These are phyloP conservation scores for Ploceus nigricollis DNA, from an alignment of 2,113 vertebrate species.

Conservation along the genomic window DNA sequence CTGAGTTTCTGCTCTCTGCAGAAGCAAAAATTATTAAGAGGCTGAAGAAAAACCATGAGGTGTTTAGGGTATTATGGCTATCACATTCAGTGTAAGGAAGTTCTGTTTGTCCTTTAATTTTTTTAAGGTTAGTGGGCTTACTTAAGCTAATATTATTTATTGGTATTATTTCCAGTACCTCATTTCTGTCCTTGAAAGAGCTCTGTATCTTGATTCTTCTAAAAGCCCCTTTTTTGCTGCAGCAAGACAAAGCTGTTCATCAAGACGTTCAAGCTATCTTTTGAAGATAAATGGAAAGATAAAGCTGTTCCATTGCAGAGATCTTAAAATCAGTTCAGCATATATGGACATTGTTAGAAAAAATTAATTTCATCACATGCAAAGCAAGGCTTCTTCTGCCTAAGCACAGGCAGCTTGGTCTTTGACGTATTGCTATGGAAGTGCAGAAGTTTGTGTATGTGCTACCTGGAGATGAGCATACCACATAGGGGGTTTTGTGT, in stretches of 20 bases:
- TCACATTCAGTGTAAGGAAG: not conserved
- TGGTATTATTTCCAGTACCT: not conserved
- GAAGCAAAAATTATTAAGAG: not conserved
- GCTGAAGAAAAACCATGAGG: not conserved
- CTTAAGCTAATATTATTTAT: not conserved
- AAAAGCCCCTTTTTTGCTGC: not conserved
- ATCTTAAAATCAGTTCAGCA: not conserved
- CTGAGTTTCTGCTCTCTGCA: not conserved
- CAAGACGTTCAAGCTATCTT: not conserved
- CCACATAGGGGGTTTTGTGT: not conserved
- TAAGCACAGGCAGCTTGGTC: not conserved
- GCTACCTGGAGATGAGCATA: not conserved
- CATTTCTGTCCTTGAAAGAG: not conserved
- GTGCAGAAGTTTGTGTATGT: not conserved
- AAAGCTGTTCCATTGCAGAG: not conserved
- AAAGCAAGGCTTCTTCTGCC: not conserved
- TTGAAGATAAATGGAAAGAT: slow-evolving; percentile 3
- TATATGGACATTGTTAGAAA: not conserved
- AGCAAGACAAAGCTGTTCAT: not conserved
- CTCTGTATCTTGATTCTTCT: not conserved
- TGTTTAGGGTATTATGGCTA: not conserved
- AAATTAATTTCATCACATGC: not conserved
- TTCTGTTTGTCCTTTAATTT: not conserved
- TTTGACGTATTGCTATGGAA: not conserved
- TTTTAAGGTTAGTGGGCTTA: not conserved